Evolutionary conservation across 2,888 invertebrate species (phyloP), one percentile per base, ranked within the genome.

Genomic region (Therioaphis trifolii): DNA sequence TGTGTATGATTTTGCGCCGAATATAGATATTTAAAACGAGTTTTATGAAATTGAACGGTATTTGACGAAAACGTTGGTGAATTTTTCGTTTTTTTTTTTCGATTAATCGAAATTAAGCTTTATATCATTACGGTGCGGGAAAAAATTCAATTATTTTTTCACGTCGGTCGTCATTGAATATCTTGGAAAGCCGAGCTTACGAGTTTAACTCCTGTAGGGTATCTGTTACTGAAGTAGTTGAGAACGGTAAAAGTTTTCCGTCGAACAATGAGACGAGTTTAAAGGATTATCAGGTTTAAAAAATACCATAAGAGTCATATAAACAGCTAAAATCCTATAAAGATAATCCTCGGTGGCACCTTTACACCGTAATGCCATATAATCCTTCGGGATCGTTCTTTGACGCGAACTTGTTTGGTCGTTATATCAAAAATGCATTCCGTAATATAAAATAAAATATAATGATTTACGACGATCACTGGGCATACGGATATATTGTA

Each of bases 201-300:
- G 29, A 61, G 61, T 61, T 61, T 15, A 61, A 61, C 61, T 61
- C 29, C 27, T 61, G 61, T 29, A 61, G 14, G 15, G 15, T 61
- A 29, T 61, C 29, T 61, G 27, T 61, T 4, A 61, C 61, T 27
- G 29, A 61, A 21, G 27, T 61, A 61, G 29, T 9, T 14, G 24
- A 52, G 76, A 15, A 78, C 12, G 66, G 12, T 78, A 78, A 68
- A 78, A 52, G 66, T 78, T 78, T 68, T 0, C 35, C 27, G 4
- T 35, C 24, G 18, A 66, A 78, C 78, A 40, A 78, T 14, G 66
- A 40, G 68, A 78, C 12, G 68, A 78, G 40, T 55, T 68, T 55
- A 78, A 68, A 52, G 78, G 78, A 78, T 78, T 78, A 78, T 78
- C 78, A 40, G 78, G 52, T 78, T 55, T 55, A 55, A 78, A 78